Percentiles rank a stretch among this genome's conserved stretches.
Conservation (phyloP, 2,797 vertebrate species). For the Cyprinella venusta region DNA sequence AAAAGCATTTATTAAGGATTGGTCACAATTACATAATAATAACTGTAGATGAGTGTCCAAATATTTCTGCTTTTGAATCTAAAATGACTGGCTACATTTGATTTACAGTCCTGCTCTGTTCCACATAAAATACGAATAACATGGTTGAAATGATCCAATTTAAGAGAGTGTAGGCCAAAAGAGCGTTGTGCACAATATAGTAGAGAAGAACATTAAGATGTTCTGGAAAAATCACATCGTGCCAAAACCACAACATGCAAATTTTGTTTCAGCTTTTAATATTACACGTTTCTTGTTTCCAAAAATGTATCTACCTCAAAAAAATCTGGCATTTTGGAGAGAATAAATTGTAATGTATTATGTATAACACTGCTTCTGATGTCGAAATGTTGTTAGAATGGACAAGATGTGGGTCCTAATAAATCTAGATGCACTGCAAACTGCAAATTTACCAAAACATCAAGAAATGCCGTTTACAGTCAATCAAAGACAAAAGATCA, state of each 20-base stretch:
- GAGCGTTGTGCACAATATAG: not conserved
- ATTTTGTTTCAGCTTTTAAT: not conserved
- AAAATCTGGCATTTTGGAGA: slow-evolving; percentile 1
- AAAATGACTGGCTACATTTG: not conserved
- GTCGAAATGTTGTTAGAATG: not conserved
- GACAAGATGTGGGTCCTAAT: not conserved
- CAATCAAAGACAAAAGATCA: not conserved
- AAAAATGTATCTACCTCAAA: not conserved
- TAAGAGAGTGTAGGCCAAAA: slow-evolving; percentile 6
- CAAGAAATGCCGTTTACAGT: not conserved
- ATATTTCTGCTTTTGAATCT: not conserved
- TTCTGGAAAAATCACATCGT: slow-evolving; percentile 11
- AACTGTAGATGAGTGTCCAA: not conserved
- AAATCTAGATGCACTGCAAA: not conserved
- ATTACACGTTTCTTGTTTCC: not conserved
- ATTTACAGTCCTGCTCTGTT: slow-evolving; percentile 4
- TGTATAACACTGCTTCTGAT: not conserved
- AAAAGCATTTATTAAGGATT: not conserved
- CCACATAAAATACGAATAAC: not conserved
- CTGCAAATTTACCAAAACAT: not conserved
- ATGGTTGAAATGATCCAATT: slow-evolving; percentile 19
- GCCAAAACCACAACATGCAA: slow-evolving; percentile 1
- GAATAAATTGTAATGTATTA: not conserved
- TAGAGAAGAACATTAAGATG: slow-evolving; percentile 3
- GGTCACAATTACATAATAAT: not conserved